A percentile compares a stretch with the other conserved stretches of the same genome.
Evolutionary conservation across 2,888 invertebrate species (phyloP).

Genomic region (Agrotis clavis): DNA sequence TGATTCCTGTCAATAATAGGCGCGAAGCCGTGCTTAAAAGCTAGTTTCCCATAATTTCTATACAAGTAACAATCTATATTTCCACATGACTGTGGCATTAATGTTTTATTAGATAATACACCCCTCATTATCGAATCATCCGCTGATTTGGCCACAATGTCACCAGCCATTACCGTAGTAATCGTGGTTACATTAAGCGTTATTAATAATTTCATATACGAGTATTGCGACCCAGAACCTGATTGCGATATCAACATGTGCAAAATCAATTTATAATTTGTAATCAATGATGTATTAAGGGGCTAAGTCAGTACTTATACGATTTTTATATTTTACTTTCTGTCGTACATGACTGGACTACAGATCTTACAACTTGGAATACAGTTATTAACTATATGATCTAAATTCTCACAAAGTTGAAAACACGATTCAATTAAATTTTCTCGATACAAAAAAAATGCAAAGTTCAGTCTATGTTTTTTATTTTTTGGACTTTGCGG

Average conservation of each 20-base stretch:
- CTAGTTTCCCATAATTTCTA: not conserved
- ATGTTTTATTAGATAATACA: constrained; percentile 18
- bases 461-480: too few species aligned
- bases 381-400: too few species aligned
- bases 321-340: too few species aligned
- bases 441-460: too few species aligned
- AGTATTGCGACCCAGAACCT: constrained; percentile 32
- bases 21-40: too few species aligned
- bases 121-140: constrained; percentile 45
- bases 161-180: constrained; percentile 41
- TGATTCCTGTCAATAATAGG: too few species aligned
- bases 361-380: too few species aligned
- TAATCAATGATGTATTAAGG: constrained; percentile 59
- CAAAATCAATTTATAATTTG: constrained; percentile 55
- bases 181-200: constrained; percentile 38
- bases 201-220: constrained; percentile 56
- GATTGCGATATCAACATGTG: constrained; percentile 52
- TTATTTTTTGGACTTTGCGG: too few species aligned
- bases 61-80: constrained; percentile 4
- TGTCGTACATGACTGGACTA: too few species aligned
- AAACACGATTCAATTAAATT: too few species aligned
- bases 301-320: too few species aligned
- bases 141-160: constrained; percentile 43
- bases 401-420: too few species aligned
- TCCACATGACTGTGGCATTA: constrained; percentile 1